Percentiles rank a stretch among this genome's conserved stretches.
These are phyloP conservation scores for Dromas ardeola DNA, from an alignment of 2,113 vertebrate genomes.

Conservation along the genomic window DNA sequence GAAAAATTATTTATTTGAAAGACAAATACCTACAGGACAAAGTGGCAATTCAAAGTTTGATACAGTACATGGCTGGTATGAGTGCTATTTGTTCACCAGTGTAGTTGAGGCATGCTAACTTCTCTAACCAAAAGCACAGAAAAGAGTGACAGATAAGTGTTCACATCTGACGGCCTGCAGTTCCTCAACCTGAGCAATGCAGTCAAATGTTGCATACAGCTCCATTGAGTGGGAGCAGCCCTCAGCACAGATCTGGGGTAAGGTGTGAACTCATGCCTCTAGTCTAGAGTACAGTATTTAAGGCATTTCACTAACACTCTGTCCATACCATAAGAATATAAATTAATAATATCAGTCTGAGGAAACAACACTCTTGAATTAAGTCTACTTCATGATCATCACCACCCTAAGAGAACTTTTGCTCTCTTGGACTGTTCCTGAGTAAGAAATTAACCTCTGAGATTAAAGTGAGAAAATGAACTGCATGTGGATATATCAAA, in stretches of 20 bases:
- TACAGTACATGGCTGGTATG: neutral
- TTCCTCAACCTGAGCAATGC: neutral
- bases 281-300: neutral
- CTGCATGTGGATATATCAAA: neutral
- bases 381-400: neutral
- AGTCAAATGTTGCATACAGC: neutral
- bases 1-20: neutral
- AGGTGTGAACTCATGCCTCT: neutral
- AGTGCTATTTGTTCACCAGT: neutral
- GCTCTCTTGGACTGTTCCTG: neutral
- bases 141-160: accelerated
- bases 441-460: constrained; percentile 24
- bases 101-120: neutral
- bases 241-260: neutral
- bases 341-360: neutral
- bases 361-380: neutral
- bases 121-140: neutral
- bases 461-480: constrained; percentile 37
- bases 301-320: neutral
- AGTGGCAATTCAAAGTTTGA: neutral
- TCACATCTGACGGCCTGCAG: neutral
- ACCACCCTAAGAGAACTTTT: neutral
- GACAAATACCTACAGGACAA: neutral
- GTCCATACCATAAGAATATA: neutral
- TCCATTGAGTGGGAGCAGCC: neutral